phyloP scores from a whole-genome alignment of 2,113 vertebrate genomes.

The Salvelinus sp. region DNA sequence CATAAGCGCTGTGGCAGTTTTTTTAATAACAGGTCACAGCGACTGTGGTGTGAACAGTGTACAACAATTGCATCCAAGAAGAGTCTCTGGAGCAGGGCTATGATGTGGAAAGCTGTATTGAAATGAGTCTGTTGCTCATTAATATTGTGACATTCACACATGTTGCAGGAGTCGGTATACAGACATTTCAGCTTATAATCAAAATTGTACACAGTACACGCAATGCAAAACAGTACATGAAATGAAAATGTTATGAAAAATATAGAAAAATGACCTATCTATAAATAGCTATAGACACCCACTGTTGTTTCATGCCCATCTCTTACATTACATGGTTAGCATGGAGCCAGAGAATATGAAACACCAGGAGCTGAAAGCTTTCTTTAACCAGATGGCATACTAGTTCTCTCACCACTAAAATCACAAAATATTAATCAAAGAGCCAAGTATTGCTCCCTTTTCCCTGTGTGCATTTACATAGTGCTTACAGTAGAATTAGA shows the following conservation, averaged over 20 bases:
- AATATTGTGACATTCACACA: no score
- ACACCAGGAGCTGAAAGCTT: constrained; percentile 9
- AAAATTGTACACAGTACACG: no score
- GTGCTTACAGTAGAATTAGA: neutral
- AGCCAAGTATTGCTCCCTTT: constrained; percentile 12
- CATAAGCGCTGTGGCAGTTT: constrained; percentile 51
- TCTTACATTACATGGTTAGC: neutral
- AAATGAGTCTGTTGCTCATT: no score
- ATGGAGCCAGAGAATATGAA: constrained; percentile 38
- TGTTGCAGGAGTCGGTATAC: no score
- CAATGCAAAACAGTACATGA: no score
- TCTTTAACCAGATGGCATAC: constrained; percentile 40
- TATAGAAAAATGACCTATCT: no score
- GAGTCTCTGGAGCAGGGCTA: neutral
- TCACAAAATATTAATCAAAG: constrained; percentile 41
- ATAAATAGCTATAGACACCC: no score
- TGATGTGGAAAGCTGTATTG: no score
- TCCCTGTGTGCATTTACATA: neutral
- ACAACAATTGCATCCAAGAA: neutral
- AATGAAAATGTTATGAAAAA: no score
- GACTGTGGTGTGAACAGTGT: neutral
- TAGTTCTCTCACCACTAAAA: constrained; percentile 31
- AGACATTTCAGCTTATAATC: no score
- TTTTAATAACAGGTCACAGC: neutral
- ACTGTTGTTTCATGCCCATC: no score